Base-by-base conservation (phyloP, 2,888 invertebrate species). In the Meandrusa payeni region DNA sequence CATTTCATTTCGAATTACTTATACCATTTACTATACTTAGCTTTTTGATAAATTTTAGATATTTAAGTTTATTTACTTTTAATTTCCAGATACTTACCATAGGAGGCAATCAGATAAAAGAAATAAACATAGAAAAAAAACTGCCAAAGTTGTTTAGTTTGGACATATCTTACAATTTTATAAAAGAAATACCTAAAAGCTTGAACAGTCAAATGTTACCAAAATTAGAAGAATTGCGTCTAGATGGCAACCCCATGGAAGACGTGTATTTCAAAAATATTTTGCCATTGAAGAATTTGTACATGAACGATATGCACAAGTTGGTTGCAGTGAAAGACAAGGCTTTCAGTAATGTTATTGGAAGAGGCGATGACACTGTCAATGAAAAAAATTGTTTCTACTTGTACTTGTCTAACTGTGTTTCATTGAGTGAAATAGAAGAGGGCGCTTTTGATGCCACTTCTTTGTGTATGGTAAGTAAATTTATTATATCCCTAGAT, bases 161-260 rank as follows among this genome's bases (percentile, higher is more conserved):
- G 41, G 90, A 91, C 53, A 32, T 90, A 12, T 89, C 90, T 0
- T 78, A 81, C 54, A 91, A 91, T 52, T 52, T 75, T 4, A 61
- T 90, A 10, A 49, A 62, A 1, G 73, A 69, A 39, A 68, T 91
- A 46, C 90, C 91, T 2, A 69, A 76, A 51, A 65, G 71, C 12
- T 57, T 90, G 13, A 86, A 64, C 50, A 59, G 64, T 0, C 68
- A 77, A 37, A 71, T 77, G 36, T 76, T 89, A 20, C 90, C 90
- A 1, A 70, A 69, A 52, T 68, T 91, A 45, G 77, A 80, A 34
- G 80, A 78, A 28, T 66, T 91, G 3, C 62, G 77, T n/a, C 61
- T 91, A 28, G 89, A 89, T 57, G 85, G 83, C 46, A 91, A 91
- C 69, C 85, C 86, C 1, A 67, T 91, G 6, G 64, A 72, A 32